Evolutionary conservation across 1,140 invertebrate genomes (phyloP), one percentile per base, ranked within the genome.

Genomic region (Neuroterus valhalla): DNA sequence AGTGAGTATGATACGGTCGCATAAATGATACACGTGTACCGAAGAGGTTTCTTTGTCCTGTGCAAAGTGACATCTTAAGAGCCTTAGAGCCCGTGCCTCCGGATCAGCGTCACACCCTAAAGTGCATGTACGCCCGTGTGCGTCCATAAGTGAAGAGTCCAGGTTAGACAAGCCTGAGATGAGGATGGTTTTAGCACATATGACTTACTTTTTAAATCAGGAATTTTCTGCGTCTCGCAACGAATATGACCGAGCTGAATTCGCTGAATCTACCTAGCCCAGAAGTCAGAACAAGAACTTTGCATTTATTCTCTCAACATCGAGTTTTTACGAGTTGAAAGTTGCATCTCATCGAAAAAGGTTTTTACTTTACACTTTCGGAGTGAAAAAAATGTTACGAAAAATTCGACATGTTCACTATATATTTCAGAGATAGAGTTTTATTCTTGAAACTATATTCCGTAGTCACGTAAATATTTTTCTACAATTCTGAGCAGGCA

Each of bases 21-120:
- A 73, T 70, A 74, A 77, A 72, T 74, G 70, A 74, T 72, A 46
- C 70, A 78, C 76, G 66, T 74, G 52, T 78, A 44, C 66, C 44
- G 31, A 68, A 71, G 70, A 69, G 52, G 66, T 74, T 78, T 78
- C 71, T 78, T 78, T 78, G 72, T 78, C 66, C 62, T 44, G 26
- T 23, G 70, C 26, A 15, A 78, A 74, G 76, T 74, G 72, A 77
- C 69, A 71, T 68, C 75, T 77, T 77, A 72, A 73, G 69, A 77
- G 71, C 17, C 68, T 74, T 70, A 73, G 76, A 77, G 76, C 43
- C 68, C 71, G 62, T 68, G 68, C 43, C 68, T 77, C 68, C 43
- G 68, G 69, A 74, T 77, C 71, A 77, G 62, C 66, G 68, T 74
- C 68, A 67, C 48, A 71, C 52, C 55, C 46, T 68, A 26, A 69